Evolutionary conservation across 2,797 vertebrate genomes (phyloP), one percentile per base, ranked within the genome.

Genomic region (Sebastes hubbsi): DNA sequence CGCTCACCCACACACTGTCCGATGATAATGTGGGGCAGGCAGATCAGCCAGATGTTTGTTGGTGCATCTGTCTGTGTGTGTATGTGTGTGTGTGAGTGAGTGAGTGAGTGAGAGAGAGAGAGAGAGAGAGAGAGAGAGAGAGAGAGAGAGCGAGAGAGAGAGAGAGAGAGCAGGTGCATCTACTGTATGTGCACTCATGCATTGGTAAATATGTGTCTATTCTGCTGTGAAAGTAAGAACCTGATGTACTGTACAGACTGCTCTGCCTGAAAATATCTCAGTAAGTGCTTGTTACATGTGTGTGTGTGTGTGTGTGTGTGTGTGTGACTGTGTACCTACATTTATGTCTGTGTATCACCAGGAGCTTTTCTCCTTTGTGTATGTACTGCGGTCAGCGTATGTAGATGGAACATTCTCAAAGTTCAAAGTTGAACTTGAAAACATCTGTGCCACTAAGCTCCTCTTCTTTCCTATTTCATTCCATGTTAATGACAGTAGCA

Each of bases 31-130:
- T 88, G 79, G 84, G 79, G 36, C 77, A 88, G 73, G 61, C 56
- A 80, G 71, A 87, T 83, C 59, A 72, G 65, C 76, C 87, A 90
- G 86, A 87, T 90, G 88, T 91, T 87, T 76, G 69, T 71, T 69
- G 56, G 56, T 73, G 10, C 25, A 29, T 87, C 14, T 30, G 3
- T 4, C 22, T 2, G 9, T 63, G 46, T 63, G n/a, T 69, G 68
- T 63, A 69, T 29, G 67, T 22, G 14, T 73, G 27, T 67, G n/a
- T 66, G 60, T 24, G 62, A 69, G 12, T 61, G 42, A 7, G 14
- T 5, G 42, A 46, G 42, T 8, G 14, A 46, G 42, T 18, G 36
- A 14, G 38, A 13, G 13, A 13, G 14, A 42, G 42, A 18, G 42
- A 46, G 42, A 13, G 42, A 46, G 42, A 18, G 14, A 46, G 42